Conservation (phyloP, 2,888 invertebrate genomes). For the Protophormia terraenovae region DNA sequence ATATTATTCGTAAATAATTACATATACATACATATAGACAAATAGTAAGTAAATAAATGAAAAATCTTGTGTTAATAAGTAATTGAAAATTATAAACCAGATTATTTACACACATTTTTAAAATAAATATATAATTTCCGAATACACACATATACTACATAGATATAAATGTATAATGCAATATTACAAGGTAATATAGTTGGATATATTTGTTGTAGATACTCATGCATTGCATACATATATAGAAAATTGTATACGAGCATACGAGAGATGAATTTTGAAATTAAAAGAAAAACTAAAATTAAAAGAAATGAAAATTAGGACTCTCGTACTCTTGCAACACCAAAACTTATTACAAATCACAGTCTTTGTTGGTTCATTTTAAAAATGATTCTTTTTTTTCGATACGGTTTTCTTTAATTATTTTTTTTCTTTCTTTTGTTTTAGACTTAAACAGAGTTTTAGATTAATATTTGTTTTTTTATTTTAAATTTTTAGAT, state of each 20-base stretch:
- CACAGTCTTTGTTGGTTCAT: constrained; percentile 73
- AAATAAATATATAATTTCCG: background rate
- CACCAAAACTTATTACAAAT: constrained; percentile 72
- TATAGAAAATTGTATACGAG: background rate
- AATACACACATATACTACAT: background rate
- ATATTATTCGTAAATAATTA: background rate
- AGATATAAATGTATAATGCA: background rate
- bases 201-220: background rate
- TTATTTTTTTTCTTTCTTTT: constrained; percentile 10
- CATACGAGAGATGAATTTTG: constrained; percentile 18
- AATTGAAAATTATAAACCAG: constrained; percentile 30
- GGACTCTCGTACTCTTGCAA: constrained; percentile 55
- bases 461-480: constrained; percentile 23
- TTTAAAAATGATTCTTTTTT: constrained; percentile 23
- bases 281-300: background rate
- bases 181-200: background rate
- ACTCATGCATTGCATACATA: background rate
- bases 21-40: background rate
- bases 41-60: background rate
- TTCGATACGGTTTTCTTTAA: background rate
- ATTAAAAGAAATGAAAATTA: background rate
- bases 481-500: background rate
- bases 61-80: constrained; percentile 15
- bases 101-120: constrained; percentile 32
- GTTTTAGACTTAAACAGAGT: constrained; percentile 6